Evolutionary conservation across 2,888 invertebrate genomes (phyloP), one percentile per base, ranked within the genome.

Genomic region (Acronicta alni): DNA sequence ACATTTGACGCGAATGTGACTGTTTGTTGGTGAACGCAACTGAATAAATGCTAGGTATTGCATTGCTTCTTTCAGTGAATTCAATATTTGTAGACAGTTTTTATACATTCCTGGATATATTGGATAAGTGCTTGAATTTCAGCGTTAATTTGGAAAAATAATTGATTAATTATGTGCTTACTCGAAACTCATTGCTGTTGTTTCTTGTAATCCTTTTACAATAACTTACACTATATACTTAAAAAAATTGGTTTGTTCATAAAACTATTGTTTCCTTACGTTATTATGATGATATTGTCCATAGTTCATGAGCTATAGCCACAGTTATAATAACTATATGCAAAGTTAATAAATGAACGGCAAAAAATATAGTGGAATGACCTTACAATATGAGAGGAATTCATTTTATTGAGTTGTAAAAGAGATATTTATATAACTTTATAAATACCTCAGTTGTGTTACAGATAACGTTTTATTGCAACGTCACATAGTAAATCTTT

Each of bases 11-110:
- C 37, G 35, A 37, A 57, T 59, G 51, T 57, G 45, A 54, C 45
- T 47, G 57, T 44, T 38, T 67, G 67, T 61, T 55, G 44, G 58
- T 53, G 39, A 47, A 26, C 15, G 45, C 52, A 45, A 55, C 55
- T 64, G 58, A 64, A 67, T 68, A 61, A 62, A 59, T 20, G 44
- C 37, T 46, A n/a, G n/a, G n/a, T n/a, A 70, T 73, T 67, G 64
- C 51, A 64, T 67, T 74, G 64, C 71, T 64, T 60, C 48, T 56
- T 67, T 70, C 30, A 53, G 16, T 16, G 20, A 38, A 56, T 37
- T 46, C 52, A 26, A 43, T 47, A 57, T 67, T 65, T 58, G 42
- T 32, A 18, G 14, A 41, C 17, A 46, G 42, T 43, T 67, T 65
- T 63, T 23, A 37, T 51, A 37, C 45, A 46, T 53, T 53, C 44